Conservation (phyloP, 2,113 vertebrate species). For the Columba livia region DNA sequence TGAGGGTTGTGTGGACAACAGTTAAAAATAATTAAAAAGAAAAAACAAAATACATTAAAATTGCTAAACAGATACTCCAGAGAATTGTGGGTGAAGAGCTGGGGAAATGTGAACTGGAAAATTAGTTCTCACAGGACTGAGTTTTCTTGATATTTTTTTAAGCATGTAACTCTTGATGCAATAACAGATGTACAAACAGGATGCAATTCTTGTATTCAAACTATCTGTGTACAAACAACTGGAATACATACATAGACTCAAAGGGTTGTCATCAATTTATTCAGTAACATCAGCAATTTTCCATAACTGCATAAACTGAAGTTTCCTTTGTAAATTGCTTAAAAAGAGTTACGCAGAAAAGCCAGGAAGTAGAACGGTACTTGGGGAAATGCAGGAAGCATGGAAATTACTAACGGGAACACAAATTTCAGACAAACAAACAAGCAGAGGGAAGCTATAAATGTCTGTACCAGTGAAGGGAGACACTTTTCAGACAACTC, state of each 20-base stretch:
- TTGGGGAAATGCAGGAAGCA: constrained; percentile 15
- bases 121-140: background rate
- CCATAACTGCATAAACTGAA: constrained; percentile 7
- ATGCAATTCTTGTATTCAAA: background rate
- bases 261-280: background rate
- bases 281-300: constrained; percentile 40
- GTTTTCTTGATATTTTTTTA: background rate
- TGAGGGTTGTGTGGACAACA: background rate
- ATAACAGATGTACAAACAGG: background rate
- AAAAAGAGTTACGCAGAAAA: constrained; percentile 14
- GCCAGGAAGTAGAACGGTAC: constrained; percentile 26
- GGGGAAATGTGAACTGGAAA: background rate
- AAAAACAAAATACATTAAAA: background rate
- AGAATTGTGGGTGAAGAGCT: background rate
- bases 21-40: background rate
- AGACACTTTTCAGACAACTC: constrained; percentile 41
- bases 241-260: background rate
- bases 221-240: background rate
- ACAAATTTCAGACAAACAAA: constrained; percentile 33
- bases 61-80: background rate
- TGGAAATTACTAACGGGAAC: constrained; percentile 19
- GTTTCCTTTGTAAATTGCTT: constrained; percentile 40
- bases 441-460: background rate
- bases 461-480: background rate
- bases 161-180: background rate